Conservation (phyloP, 2,797 vertebrate species). For the Spondyliosoma cantharus region DNA sequence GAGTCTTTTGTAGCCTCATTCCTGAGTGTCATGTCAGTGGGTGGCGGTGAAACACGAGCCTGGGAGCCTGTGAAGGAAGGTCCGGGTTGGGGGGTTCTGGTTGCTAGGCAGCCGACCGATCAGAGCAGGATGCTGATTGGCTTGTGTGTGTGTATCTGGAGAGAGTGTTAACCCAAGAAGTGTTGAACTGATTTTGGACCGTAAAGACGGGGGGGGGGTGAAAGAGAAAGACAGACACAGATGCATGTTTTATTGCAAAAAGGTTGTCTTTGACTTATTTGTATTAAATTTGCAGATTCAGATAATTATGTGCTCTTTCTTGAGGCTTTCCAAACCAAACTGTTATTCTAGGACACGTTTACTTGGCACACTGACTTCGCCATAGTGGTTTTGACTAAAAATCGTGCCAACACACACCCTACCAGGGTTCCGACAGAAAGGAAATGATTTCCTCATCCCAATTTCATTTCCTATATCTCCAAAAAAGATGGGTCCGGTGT, state of each 20-base stretch:
- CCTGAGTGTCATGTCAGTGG: constrained; percentile 68
- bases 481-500: constrained; percentile 7
- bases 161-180: constrained; percentile 32
- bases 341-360: not conserved
- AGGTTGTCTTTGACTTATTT: too few relatives aligned
- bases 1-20: constrained; percentile 65
- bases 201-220: not conserved
- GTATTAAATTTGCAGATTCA: too few relatives aligned
- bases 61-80: constrained; percentile 51
- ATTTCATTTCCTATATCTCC: constrained; percentile 22
- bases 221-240: not conserved
- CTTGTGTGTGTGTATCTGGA: constrained; percentile 11
- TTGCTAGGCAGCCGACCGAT: constrained; percentile 74
- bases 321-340: not conserved
- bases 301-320: not conserved
- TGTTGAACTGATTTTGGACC: constrained; percentile 22
- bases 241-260: not conserved
- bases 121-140: constrained; percentile 67
- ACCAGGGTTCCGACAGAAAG: not conserved
- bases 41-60: constrained; percentile 73
- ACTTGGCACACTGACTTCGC: not conserved
- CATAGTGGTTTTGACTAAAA: not conserved
- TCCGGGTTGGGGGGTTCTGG: constrained; percentile 50
- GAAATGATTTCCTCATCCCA: not conserved
- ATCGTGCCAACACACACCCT: not conserved